Percentiles rank a stretch among this genome's conserved stretches.
Conservation (phyloP, 2,797 vertebrate species). For the Mus minutoides region DNA sequence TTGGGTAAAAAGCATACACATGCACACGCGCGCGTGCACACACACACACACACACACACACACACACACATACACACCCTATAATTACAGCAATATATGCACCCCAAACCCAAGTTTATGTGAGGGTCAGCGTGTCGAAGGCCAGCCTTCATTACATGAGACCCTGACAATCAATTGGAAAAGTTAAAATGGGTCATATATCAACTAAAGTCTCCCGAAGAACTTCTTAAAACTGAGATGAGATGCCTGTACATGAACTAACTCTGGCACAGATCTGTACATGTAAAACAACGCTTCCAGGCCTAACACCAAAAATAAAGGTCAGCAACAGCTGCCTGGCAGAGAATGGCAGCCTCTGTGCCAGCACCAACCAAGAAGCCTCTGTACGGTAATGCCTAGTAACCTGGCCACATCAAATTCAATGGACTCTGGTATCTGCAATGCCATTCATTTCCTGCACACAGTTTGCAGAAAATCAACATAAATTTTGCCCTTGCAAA, state of each 20-base stretch:
- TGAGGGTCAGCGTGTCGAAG: neutral
- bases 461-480: conserved; percentile 2
- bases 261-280: neutral
- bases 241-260: neutral
- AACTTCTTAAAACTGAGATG: conserved; percentile 27
- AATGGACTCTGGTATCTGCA: neutral
- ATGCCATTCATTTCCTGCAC: neutral
- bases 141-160: neutral
- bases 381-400: neutral
- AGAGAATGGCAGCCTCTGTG: too few species aligned
- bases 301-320: neutral
- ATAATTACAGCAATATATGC: neutral
- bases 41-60: neutral
- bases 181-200: conserved; percentile 31
- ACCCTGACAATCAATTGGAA: neutral
- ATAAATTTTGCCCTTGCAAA: neutral
- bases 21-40: too few species aligned
- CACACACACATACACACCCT: neutral
- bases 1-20: neutral
- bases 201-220: conserved; percentile 1
- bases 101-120: neutral
- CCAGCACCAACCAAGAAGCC: neutral
- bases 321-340: neutral
- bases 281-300: neutral
- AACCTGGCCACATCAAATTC: neutral